Evolutionary conservation across 1,140 invertebrate species (phyloP).

Genomic region (Pseudomyrmex gracilis): DNA sequence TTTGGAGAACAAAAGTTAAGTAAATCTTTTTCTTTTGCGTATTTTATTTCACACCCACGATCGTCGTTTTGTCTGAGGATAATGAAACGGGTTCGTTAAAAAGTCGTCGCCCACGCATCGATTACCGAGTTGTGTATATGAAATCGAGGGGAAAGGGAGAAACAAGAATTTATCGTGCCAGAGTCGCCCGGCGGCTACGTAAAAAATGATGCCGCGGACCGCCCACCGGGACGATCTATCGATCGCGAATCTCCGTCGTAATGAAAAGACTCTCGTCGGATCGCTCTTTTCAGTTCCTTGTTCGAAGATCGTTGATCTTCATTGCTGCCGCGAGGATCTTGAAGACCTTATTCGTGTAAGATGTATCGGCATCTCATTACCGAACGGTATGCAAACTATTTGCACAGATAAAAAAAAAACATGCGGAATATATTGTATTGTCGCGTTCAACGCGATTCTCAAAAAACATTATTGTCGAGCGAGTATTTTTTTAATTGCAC

Average conservation of each 20-base stretch:
- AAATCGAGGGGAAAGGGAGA: conserved; percentile 35
- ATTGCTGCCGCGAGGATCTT: conserved; percentile 45
- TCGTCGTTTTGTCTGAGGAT: neutral
- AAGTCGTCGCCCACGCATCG: conserved; percentile 25
- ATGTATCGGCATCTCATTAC: conserved; percentile 10
- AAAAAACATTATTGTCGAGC: too few relatives aligned
- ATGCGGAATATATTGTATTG: too few relatives aligned
- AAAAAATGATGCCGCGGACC: conserved; percentile 56
- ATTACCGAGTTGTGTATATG: conserved; percentile 38
- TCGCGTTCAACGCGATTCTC: too few relatives aligned
- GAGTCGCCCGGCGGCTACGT: conserved; percentile 37
- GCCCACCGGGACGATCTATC: conserved; percentile 53
- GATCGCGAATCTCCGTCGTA: conserved; percentile 55
- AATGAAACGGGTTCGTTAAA: conserved; percentile 45
- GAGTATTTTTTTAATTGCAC: too few relatives aligned
- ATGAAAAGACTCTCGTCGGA: conserved; percentile 46
- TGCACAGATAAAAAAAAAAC: too few relatives aligned
- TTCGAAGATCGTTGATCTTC: conserved; percentile 54
- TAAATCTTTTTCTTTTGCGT: neutral
- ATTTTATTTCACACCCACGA: neutral
- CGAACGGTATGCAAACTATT: neutral
- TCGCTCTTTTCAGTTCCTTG: conserved; percentile 34
- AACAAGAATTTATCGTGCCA: conserved; percentile 47
- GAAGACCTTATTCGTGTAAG: conserved; percentile 6
- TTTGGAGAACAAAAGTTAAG: neutral